Percentiles rank a stretch among this genome's conserved stretches.
phyloP scores from a whole-genome alignment of 2,888 invertebrate species.

The Azorinus chamasolen region DNA sequence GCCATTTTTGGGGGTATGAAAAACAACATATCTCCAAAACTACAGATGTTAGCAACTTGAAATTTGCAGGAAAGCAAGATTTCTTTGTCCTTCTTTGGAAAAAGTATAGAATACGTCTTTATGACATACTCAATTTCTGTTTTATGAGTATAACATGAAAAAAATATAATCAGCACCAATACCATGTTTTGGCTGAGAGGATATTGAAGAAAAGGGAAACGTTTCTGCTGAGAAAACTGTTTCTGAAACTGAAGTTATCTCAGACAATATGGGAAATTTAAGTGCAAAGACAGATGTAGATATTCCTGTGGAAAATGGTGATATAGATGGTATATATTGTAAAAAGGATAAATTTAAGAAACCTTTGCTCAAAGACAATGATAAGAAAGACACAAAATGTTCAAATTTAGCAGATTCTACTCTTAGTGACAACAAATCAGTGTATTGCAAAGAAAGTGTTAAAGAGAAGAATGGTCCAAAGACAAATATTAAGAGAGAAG shows the following conservation, averaged over 20 bases:
- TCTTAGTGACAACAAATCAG: slow-evolving; percentile 12
- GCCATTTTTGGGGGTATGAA: too few relatives aligned
- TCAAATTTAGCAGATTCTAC: slow-evolving; percentile 12
- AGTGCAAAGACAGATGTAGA: slow-evolving; percentile 58
- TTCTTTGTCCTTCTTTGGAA: too few relatives aligned
- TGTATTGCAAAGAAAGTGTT: slow-evolving; percentile 39
- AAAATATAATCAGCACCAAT: too few relatives aligned
- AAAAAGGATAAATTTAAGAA: slow-evolving; percentile 45
- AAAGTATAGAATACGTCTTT: too few relatives aligned
- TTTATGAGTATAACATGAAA: too few relatives aligned
- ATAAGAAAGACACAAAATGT: slow-evolving; percentile 22
- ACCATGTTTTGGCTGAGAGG: too few relatives aligned
- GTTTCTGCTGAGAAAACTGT: slow-evolving; percentile 39
- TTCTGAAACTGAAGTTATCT: slow-evolving; percentile 28
- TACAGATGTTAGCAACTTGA: too few relatives aligned
- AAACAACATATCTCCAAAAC: too few relatives aligned
- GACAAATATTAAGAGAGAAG: slow-evolving; percentile 48
- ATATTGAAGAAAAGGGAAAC: slow-evolving; percentile 43
- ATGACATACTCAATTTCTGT: too few relatives aligned
- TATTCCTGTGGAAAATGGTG: slow-evolving; percentile 56
- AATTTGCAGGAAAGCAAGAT: too few relatives aligned
- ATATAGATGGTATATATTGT: slow-evolving; percentile 37
- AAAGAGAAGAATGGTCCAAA: slow-evolving; percentile 52
- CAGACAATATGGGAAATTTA: slow-evolving; percentile 71
- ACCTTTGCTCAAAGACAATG: slow-evolving; percentile 46